Evolutionary conservation across 2,888 invertebrate genomes (phyloP).

Genomic region (Neoscelio sp.): DNA sequence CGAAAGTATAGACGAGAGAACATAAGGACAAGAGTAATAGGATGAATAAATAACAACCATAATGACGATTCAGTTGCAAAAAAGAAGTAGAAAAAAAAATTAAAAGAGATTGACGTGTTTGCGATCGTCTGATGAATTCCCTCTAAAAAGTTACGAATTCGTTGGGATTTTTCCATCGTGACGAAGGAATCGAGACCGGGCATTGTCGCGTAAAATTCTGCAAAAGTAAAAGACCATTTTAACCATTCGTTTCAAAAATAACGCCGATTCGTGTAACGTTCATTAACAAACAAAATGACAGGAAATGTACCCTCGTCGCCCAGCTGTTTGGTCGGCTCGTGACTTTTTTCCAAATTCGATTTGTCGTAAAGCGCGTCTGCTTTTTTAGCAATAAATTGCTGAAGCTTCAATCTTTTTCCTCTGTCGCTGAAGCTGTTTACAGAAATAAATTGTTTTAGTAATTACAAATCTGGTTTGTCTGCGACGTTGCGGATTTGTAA

Average conservation of each 20-base stretch:
- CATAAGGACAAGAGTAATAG: slow-evolving; percentile 19
- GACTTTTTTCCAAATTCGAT: slow-evolving; percentile 78
- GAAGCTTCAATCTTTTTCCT: slow-evolving; percentile 91
- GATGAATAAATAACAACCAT: slow-evolving; percentile 32
- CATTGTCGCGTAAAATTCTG: slow-evolving; percentile 91
- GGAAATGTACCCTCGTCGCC: slow-evolving; percentile 85
- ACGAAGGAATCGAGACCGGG: slow-evolving; percentile 95
- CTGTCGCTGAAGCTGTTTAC: slow-evolving; percentile 89
- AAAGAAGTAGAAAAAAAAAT: not conserved
- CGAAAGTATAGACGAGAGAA: slow-evolving; percentile 3
- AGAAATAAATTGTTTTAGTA: slow-evolving; percentile 26
- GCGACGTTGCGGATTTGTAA: no score
- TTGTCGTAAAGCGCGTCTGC: slow-evolving; percentile 89
- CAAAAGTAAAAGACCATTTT: slow-evolving; percentile 20
- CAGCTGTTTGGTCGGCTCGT: slow-evolving; percentile 80
- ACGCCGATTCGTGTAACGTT: not conserved
- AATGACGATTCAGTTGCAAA: slow-evolving; percentile 3
- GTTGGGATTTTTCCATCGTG: slow-evolving; percentile 90
- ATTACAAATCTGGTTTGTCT: no score
- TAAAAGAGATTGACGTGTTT: not conserved
- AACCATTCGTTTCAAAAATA: not conserved
- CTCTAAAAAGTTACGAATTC: slow-evolving; percentile 92
- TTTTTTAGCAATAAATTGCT: slow-evolving; percentile 94
- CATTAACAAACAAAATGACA: not conserved
- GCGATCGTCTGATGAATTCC: no score